A percentile compares a stretch with the other conserved stretches of the same genome.
Conservation (phyloP, 2,797 vertebrate species). For the Mionectes olivaceus region DNA sequence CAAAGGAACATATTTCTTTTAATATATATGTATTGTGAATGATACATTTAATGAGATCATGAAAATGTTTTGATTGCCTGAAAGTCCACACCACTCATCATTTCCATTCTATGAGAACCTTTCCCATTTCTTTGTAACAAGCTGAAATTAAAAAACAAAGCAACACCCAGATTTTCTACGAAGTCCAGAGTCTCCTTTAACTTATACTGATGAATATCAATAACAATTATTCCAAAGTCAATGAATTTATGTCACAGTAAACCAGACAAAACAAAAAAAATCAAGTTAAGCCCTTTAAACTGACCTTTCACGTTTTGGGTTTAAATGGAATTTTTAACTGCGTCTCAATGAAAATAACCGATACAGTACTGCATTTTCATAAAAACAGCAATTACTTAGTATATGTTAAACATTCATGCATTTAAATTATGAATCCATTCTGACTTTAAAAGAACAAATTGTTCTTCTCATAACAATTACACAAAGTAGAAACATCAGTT, state of each 20-base stretch:
- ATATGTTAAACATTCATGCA: neutral
- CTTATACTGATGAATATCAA: neutral
- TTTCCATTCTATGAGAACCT: slow-evolving; percentile 20
- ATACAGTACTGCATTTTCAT: neutral
- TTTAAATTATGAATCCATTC: neutral
- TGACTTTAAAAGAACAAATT: neutral
- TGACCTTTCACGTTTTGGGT: neutral
- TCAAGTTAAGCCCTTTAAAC: neutral
- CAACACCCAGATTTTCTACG: neutral
- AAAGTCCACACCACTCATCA: slow-evolving; percentile 37
- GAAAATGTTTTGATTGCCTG: slow-evolving; percentile 54
- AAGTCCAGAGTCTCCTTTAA: neutral
- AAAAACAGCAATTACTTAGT: neutral
- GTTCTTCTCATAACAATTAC: neutral
- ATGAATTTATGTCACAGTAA: neutral
- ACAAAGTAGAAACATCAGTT: neutral
- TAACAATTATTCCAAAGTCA: neutral
- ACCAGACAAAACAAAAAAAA: neutral
- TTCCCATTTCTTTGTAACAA: neutral
- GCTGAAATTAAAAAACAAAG: neutral
- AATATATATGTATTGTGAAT: neutral
- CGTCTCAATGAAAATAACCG: neutral
- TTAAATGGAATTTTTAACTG: neutral
- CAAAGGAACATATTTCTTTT: slow-evolving; percentile 21
- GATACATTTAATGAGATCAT: slow-evolving; percentile 20